Base-by-base conservation (phyloP, 1,140 invertebrate species). In the Drosophila kepulauana region DNA sequence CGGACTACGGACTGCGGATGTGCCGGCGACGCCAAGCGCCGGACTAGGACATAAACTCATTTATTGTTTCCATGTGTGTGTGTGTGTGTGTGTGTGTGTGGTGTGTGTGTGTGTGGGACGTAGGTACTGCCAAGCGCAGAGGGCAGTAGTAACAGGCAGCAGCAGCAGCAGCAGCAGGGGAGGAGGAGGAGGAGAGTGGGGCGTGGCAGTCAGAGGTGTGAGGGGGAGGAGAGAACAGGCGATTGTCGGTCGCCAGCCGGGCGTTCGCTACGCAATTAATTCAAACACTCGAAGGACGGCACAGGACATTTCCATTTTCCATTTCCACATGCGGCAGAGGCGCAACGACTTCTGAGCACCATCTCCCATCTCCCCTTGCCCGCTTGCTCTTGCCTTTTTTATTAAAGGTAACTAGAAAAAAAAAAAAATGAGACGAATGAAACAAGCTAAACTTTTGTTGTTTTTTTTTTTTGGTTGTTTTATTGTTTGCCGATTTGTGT, bases 21-120 rank as follows among this genome's bases (percentile, higher is more conserved):
- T 75, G 71, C 54, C 59, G 72, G 35, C 70, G 76, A 67, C 79
- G 76, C 61, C 66, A 79, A 82, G 76, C 76, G 73, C 64, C 62
- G 79, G 82, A 85, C 82, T 85, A 88, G 84, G 84, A 88, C 84
- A 87, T 88, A 87, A 87, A 87, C 73, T 87, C 85, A 87, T 87
- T 87, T 87, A 87, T 87, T 87, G 20, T 25, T 25, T 25, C 20
- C 20, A 25, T 25, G 20, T 4, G 84, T 84, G 84, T 75, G 16
- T 16, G 77, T 84, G 84, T 72, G 3, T 20, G 77, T 20, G 20
- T 20, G 84, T 84, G 84, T 75, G 3, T 20, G 77, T 20, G 69
- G 20, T 20, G 84, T 84, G 84, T 75, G 3, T 20, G 77, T 20
- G 69, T 33, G 33, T 33, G 5, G 35, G 52, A n/a, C 52, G 52